Base-by-base conservation (phyloP, 1,140 invertebrate genomes). In the Monomorium pharaonis region DNA sequence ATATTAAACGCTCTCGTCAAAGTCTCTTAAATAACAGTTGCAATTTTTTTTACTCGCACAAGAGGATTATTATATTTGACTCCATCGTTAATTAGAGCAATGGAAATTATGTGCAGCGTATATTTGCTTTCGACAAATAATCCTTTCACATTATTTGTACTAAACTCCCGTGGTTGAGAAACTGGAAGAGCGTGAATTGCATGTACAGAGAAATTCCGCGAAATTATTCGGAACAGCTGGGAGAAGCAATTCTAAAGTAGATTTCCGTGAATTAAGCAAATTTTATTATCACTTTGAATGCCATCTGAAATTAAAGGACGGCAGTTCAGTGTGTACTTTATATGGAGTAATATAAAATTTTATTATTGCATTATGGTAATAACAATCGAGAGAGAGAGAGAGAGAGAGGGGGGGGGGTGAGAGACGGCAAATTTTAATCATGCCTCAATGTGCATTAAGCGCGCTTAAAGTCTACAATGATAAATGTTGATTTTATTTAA, bases 251-350 rank as follows among this genome's bases (percentile, higher is more conserved):
- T 24, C 24, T 70, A 21, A 70, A 69, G 42, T 56, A 70, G 12
- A 72, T 70, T 72, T 58, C 78, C 7, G 37, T 33, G 67, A 72
- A 60, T 83, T 72, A 44, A 62, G 51, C 18, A 83, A 83, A 72
- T 83, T 81, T 81, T 42, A 72, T 81, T 74, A 83, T 56, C 33
- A 67, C 21, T 21, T 58, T 18, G 24, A 58, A 37, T 74, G 78
- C n/a, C 58, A 21, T 56, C 16, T 21, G 18, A 4, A 72, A 72
- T 44, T 56, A 37, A 44, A 58, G 56, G 0, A 47, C 27, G 27
- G 14, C 16, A 69, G 9, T 33, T 3, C n/a, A 14, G 21, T 27
- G 47, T 5, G 24, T 12, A 12, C 9, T 47, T 70, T 54, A 37
- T 27, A 67, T 47, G 37, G 0, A 33, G 7, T 78, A 47, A 65